Base-by-base conservation (phyloP, 2,113 vertebrate genomes). In the Capreolus pygargus region DNA sequence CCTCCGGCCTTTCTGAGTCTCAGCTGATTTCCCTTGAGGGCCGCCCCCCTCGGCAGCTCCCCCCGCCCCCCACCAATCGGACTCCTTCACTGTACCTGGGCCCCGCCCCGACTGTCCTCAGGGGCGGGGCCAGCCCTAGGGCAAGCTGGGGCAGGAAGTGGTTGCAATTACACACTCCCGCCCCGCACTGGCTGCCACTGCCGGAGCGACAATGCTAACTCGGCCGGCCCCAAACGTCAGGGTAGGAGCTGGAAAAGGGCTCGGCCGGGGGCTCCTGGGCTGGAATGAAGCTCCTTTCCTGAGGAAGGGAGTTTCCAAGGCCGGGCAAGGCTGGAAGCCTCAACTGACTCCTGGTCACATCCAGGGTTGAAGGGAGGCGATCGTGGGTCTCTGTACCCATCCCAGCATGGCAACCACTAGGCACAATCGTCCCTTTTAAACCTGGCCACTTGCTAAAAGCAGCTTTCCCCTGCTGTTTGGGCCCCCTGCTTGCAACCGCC, bases 71-170 rank as follows among this genome's bases (percentile, higher is more conserved):
- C 70, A 74, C 67, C 64, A 79, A 45, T 55, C 55, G 33, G 64
- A 95, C 89, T 97, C 95, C 60, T 39, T 92, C 76, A 61, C 52
- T 43, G 91, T 97, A 98, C 98, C 98, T 98, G 97, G 90, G 96
- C 90, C 85, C 97, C 95, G 94, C 97, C 98, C 94, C 7, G 33
- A 96, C 94, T 97, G 67, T 97, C 95, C 94, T 97, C 54, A 58
- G 98, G 97, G 98, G 98, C 87, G 97, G 97, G 94, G 98, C 95
- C 97, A 98, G 94, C 94, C 96, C 81, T 83, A 97, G 90, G 94
- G 89, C 97, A 92, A 97, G 98, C 97, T 94, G 78, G 97, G 96
- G 98, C 98, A 98, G 98, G 98, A 98, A 98, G 98, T 98, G 98
- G 98, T 98, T 98, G 97, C 97, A 97, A 95, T 97, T 97, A 98